These are phyloP conservation scores for Lithobates pipiens DNA, from an alignment of 2,797 vertebrate genomes.

Conservation along the genomic window DNA sequence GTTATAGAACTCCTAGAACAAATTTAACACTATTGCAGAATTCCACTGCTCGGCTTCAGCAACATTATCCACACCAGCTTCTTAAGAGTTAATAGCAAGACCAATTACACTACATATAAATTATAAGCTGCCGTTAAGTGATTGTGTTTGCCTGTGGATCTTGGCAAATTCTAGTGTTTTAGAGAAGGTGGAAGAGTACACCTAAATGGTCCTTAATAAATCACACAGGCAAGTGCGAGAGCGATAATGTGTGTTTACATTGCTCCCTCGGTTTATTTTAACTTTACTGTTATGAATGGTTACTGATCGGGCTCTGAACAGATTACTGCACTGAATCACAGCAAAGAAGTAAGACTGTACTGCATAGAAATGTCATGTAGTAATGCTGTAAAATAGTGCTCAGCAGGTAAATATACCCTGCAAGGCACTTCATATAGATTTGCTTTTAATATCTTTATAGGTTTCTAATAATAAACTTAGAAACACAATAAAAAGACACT, in stretches of 20 bases:
- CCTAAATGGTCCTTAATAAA: conserved; percentile 59
- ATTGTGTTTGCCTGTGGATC: conserved; percentile 61
- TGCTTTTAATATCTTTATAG: too few species aligned
- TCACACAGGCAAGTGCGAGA: conserved; percentile 54
- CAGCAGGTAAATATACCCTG: not conserved
- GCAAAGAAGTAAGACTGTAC: conserved; percentile 25
- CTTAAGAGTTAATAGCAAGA: conserved; percentile 45
- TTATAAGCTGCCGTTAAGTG: conserved; percentile 59
- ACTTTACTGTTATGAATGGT: conserved; percentile 55
- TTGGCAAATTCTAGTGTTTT: conserved; percentile 52
- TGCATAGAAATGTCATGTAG: not conserved
- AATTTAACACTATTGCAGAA: not conserved
- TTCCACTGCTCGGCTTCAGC: not conserved
- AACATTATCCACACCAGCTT: not conserved
- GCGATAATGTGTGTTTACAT: conserved; percentile 61
- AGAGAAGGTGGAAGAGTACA: conserved; percentile 58
- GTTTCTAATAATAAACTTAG: too few species aligned
- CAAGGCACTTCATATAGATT: not conserved
- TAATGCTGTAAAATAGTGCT: not conserved
- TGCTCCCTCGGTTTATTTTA: conserved; percentile 59
- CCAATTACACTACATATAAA: conserved; percentile 54
- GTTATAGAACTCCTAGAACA: not conserved
- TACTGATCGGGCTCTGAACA: conserved; percentile 48
- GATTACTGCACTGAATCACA: conserved; percentile 35
- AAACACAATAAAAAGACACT: not conserved